phyloP scores from a whole-genome alignment of 1,140 invertebrate species.

The Phthorimaea operculella region DNA sequence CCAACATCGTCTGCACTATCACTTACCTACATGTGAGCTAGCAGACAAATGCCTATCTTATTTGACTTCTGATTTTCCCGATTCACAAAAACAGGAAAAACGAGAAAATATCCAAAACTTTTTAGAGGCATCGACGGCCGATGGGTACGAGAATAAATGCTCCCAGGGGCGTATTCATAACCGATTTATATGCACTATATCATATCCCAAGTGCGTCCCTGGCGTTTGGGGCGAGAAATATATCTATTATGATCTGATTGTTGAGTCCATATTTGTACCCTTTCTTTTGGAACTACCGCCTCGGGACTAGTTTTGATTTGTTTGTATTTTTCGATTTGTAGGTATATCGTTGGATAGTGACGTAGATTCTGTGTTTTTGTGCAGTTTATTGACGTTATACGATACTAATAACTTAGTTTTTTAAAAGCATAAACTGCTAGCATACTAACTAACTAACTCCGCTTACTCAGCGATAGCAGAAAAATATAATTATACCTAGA shows the following conservation, averaged over 20 bases:
- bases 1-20: too few relatives aligned
- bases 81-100: neutral
- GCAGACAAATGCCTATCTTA: too few relatives aligned
- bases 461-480: too few relatives aligned
- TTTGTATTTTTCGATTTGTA: constrained; percentile 18
- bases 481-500: too few relatives aligned
- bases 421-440: too few relatives aligned
- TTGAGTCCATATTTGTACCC: constrained; percentile 12
- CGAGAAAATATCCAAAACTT: neutral
- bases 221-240: constrained; percentile 27
- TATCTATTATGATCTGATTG: constrained; percentile 44
- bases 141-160: constrained; percentile 22
- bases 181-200: constrained; percentile 43
- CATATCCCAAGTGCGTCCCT: constrained; percentile 23
- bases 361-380: too few relatives aligned
- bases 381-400: too few relatives aligned
- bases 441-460: too few relatives aligned
- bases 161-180: constrained; percentile 27
- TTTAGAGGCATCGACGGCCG: constrained; percentile 1
- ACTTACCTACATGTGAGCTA: too few relatives aligned
- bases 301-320: constrained; percentile 39
- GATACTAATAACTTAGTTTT: too few relatives aligned
- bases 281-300: constrained; percentile 37
- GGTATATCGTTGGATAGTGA: too few relatives aligned
- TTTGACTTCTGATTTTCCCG: too few relatives aligned